Evolutionary conservation across 2,113 vertebrate genomes (phyloP).

Genomic region (Coturnix japonica): DNA sequence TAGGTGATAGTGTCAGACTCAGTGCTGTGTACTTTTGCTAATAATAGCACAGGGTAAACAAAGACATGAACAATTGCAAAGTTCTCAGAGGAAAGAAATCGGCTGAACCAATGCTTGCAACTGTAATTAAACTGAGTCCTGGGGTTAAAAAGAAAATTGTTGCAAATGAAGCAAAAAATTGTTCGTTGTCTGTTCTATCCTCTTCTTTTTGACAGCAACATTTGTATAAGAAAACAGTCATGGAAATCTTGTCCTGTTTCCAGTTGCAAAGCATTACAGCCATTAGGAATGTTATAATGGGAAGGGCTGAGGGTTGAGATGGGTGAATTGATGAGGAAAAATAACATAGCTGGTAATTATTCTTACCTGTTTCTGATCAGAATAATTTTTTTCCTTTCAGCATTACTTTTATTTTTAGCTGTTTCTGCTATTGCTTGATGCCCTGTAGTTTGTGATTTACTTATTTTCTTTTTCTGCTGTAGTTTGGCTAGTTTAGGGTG

Average conservation of each 20-base stretch:
- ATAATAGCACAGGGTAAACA: not conserved
- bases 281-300: not conserved
- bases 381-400: not conserved
- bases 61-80: not conserved
- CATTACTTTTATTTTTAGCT: not conserved
- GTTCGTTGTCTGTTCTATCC: not conserved
- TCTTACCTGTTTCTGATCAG: not conserved
- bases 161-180: conserved; percentile 4
- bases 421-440: not conserved
- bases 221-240: not conserved
- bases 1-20: not conserved
- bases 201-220: not conserved
- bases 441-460: not conserved
- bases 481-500: not conserved
- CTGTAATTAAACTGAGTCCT: conserved; percentile 9
- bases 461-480: not conserved
- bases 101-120: not conserved
- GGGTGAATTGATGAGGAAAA: not conserved
- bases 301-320: not conserved
- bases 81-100: not conserved
- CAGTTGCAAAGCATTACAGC: not conserved
- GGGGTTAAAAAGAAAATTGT: not conserved
- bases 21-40: not conserved
- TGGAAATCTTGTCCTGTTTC: not conserved
- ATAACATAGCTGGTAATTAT: not conserved